These are phyloP conservation scores for Orthosia gracilis DNA, from an alignment of 2,888 invertebrate genomes.

Conservation along the genomic window DNA sequence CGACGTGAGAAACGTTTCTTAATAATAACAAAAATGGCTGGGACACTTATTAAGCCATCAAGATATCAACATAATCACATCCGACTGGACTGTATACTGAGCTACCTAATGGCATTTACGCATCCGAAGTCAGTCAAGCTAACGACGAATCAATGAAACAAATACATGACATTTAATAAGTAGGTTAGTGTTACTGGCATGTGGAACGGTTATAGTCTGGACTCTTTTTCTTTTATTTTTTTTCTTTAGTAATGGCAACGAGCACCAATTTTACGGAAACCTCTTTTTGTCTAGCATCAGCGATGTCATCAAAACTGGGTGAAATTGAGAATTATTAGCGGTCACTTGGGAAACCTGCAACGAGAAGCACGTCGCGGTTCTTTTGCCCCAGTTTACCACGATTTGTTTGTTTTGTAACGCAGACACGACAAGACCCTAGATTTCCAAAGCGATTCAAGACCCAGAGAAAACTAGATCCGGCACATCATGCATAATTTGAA, in stretches of 20 bases:
- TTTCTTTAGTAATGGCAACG: neutral
- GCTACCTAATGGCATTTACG: slow-evolving; percentile 8
- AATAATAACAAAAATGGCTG: neutral
- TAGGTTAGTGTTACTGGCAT: neutral
- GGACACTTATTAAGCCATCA: slow-evolving; percentile 32
- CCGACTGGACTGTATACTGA: slow-evolving; percentile 11
- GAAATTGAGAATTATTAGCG: slow-evolving; percentile 68
- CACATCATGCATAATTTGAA: slow-evolving; percentile 26
- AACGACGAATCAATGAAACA: neutral
- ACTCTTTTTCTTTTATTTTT: too few species aligned
- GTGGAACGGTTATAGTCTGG: neutral
- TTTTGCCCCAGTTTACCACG: slow-evolving; percentile 66
- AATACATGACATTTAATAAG: neutral
- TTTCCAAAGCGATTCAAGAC: slow-evolving; percentile 60
- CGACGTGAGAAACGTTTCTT: slow-evolving; percentile 30
- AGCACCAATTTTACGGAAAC: neutral
- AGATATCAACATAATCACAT: slow-evolving; percentile 13
- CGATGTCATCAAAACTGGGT: slow-evolving; percentile 59
- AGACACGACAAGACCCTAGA: slow-evolving; percentile 65
- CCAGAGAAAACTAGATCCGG: slow-evolving; percentile 59
- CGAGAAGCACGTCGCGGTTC: slow-evolving; percentile 63
- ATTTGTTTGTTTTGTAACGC: slow-evolving; percentile 70
- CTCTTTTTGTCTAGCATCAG: slow-evolving; percentile 3
- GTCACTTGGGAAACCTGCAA: slow-evolving; percentile 63
- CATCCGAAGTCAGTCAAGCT: neutral